phyloP scores from a whole-genome alignment of 1,140 invertebrate genomes.

The Hylaeus volcanicus region DNA sequence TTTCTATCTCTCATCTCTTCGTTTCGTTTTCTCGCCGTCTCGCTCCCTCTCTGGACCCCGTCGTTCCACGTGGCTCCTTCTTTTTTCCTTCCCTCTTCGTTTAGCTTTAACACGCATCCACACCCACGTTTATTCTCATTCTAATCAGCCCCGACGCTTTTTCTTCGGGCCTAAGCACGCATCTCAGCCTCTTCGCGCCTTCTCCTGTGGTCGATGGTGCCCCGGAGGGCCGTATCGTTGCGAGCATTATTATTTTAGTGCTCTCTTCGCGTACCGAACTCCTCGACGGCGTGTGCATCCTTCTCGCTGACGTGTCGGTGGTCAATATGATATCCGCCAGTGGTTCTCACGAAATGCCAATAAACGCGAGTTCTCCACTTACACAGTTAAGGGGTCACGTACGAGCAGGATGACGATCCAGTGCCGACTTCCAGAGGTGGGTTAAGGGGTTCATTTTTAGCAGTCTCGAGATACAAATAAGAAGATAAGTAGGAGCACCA shows the following conservation, averaged over 20 bases:
- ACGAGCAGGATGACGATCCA: too few species aligned
- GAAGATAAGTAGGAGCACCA: too few species aligned
- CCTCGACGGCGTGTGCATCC: conserved; percentile 42
- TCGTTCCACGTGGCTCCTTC: not conserved
- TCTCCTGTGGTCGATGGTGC: conserved; percentile 43
- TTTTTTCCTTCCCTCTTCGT: conserved; percentile 43
- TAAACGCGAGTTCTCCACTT: not conserved
- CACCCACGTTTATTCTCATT: conserved; percentile 78
- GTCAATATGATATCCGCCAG: conserved; percentile 42
- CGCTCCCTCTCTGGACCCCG: conserved; percentile 6
- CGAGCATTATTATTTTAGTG: conserved; percentile 69
- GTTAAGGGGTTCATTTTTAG: too few species aligned
- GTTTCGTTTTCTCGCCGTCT: conserved; percentile 50
- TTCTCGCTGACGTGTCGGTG: conserved; percentile 33
- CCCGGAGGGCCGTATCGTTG: conserved; percentile 40
- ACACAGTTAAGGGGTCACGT: too few species aligned
- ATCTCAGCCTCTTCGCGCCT: conserved; percentile 48
- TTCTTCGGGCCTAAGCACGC: conserved; percentile 62
- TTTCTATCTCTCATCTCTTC: conserved; percentile 78
- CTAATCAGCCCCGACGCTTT: conserved; percentile 74
- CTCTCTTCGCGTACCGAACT: conserved; percentile 53
- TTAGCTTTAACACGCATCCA: conserved; percentile 56
- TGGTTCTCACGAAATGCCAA: conserved; percentile 41
- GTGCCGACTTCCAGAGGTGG: too few species aligned
- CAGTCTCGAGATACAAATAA: too few species aligned